Evolutionary conservation across 1,140 invertebrate genomes (phyloP).

Genomic region (Aphis craccivora): DNA sequence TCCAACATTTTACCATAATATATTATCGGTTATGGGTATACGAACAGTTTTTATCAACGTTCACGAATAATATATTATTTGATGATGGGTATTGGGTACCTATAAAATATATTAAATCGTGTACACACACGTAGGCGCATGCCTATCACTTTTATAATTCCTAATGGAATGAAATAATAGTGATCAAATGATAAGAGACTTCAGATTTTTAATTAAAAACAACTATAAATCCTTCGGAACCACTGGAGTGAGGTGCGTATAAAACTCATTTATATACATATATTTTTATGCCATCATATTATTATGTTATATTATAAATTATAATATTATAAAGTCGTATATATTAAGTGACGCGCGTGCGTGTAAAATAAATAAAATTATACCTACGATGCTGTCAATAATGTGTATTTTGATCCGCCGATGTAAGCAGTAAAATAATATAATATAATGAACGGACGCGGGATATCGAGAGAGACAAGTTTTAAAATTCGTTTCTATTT

Average conservation of each 20-base stretch:
- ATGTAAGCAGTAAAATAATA: neutral
- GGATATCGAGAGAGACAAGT: neutral
- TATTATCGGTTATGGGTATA: neutral
- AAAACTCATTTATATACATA: neutral
- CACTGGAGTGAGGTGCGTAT: neutral
- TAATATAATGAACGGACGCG: neutral
- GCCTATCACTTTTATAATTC: neutral
- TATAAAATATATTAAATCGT: neutral
- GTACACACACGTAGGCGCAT: neutral
- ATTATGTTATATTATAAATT: neutral
- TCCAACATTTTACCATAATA: neutral
- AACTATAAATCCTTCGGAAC: neutral
- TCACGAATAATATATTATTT: neutral
- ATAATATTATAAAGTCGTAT: neutral
- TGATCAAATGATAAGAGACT: neutral
- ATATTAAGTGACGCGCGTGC: neutral
- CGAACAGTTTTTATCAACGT: neutral
- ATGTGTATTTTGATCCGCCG: neutral
- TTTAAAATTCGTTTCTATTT: neutral
- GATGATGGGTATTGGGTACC: too few relatives aligned
- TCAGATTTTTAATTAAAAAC: conserved; percentile 16
- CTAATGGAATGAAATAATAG: neutral
- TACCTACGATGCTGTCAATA: neutral
- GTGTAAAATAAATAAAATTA: neutral
- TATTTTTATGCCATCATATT: too few relatives aligned